A percentile compares a stretch with the other conserved stretches of the same genome.
phyloP scores from a whole-genome alignment of 2,797 vertebrate species.

The Gallirallus australis region DNA sequence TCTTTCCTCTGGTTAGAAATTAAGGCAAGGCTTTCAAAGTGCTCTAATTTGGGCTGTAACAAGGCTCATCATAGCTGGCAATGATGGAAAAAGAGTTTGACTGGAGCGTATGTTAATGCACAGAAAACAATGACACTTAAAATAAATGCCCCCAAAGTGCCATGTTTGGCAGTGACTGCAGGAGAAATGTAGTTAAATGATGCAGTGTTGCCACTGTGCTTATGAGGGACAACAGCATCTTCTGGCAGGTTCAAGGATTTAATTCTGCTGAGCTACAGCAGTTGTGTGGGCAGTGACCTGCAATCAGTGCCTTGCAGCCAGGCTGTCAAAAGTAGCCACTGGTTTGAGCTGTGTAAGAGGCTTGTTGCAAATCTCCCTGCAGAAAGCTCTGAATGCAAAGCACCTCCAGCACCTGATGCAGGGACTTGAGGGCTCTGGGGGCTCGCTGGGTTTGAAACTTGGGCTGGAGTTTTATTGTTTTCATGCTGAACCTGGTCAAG shows the following conservation, averaged over 20 bases:
- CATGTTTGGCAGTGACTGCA: slow-evolving; percentile 24
- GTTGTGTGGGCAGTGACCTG: neutral
- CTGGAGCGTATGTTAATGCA: slow-evolving; percentile 41
- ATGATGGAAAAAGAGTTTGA: slow-evolving; percentile 25
- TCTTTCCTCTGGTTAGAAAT: neutral
- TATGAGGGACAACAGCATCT: neutral
- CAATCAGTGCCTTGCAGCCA: neutral
- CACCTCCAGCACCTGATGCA: neutral
- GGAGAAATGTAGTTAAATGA: neutral
- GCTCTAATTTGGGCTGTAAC: slow-evolving; percentile 24
- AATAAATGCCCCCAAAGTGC: slow-evolving; percentile 30
- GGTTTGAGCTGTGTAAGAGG: neutral
- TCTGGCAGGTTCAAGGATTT: neutral
- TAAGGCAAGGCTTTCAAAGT: neutral
- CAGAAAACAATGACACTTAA: slow-evolving; percentile 12
- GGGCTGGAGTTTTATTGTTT: neutral
- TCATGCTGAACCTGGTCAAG: neutral
- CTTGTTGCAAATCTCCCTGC: neutral
- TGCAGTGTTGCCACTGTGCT: neutral
- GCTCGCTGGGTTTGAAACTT: neutral
- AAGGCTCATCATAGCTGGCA: slow-evolving; percentile 5
- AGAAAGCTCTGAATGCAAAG: neutral
- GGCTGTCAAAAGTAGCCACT: neutral
- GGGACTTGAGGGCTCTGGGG: too few relatives aligned
- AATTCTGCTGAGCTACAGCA: neutral